Evolutionary conservation across 2,888 invertebrate genomes (phyloP).

Genomic region (Ochropleura leucogaster): DNA sequence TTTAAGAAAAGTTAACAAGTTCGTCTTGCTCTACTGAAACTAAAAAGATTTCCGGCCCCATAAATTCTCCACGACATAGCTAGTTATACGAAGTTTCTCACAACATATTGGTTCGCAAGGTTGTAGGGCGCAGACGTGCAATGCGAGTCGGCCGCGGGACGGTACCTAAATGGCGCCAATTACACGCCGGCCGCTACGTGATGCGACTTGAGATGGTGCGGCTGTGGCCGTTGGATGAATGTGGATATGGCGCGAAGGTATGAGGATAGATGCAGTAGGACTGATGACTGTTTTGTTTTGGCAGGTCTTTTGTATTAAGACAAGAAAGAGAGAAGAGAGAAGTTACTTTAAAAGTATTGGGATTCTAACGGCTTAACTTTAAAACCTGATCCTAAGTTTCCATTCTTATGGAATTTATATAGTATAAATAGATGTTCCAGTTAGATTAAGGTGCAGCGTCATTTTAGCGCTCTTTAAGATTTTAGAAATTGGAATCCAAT

Average conservation of each 20-base stretch:
- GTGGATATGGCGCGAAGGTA: constrained; percentile 69
- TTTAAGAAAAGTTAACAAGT: neutral
- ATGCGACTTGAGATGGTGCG: constrained; percentile 80
- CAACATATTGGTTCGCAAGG: constrained; percentile 69
- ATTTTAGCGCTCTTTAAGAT: constrained; percentile 51
- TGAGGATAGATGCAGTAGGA: neutral
- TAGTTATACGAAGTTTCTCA: constrained; percentile 57
- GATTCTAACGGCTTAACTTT: too few species aligned
- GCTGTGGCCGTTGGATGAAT: constrained; percentile 57
- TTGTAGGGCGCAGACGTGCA: constrained; percentile 65
- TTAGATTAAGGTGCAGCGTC: neutral
- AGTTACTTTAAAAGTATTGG: too few species aligned
- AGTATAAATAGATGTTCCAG: too few species aligned
- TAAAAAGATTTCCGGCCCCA: constrained; percentile 25
- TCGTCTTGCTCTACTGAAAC: neutral
- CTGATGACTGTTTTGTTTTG: neutral
- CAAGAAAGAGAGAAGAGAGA: too few species aligned
- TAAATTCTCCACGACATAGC: constrained; percentile 34
- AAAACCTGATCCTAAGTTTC: too few species aligned
- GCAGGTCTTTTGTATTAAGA: too few species aligned
- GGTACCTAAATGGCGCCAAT: constrained; percentile 87
- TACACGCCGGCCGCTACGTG: constrained; percentile 88
- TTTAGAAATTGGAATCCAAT: constrained; percentile 37
- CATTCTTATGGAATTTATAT: too few species aligned
- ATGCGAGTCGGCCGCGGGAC: constrained; percentile 76